A percentile compares a stretch with the other conserved stretches of the same genome.
Evolutionary conservation across 2,888 invertebrate species (phyloP).

Genomic region (Gastrophysa polygoni): DNA sequence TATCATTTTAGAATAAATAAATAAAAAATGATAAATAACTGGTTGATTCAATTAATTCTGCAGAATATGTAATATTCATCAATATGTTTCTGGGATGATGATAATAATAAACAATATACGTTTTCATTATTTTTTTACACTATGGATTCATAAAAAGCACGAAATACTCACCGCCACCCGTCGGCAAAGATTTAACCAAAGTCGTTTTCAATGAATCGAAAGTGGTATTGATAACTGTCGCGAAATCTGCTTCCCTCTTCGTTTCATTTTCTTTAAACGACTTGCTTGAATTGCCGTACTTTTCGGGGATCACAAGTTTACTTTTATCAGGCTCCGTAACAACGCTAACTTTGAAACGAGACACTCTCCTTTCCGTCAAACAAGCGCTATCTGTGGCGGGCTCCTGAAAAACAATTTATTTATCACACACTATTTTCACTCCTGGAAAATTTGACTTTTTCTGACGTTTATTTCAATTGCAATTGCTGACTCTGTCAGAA

Average conservation of each 20-base stretch:
- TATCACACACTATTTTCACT: neutral
- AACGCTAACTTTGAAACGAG: conserved; percentile 62
- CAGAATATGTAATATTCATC: no score
- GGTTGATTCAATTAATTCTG: no score
- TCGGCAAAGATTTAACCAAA: conserved; percentile 45
- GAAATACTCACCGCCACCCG: conserved; percentile 42
- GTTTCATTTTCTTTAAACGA: conserved; percentile 28
- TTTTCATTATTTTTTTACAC: no score
- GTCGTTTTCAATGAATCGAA: conserved; percentile 52
- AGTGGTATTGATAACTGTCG: conserved; percentile 53
- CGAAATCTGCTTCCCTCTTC: conserved; percentile 45
- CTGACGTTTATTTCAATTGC: no score
- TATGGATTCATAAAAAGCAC: no score
- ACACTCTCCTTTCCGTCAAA: conserved; percentile 54
- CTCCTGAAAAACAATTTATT: conserved; percentile 11
- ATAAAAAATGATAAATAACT: no score
- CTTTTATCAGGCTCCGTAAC: conserved; percentile 58
- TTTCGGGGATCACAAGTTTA: conserved; percentile 44
- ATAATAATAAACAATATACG: no score
- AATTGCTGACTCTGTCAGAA: no score
- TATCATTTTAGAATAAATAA: no score
- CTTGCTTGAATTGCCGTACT: conserved; percentile 19
- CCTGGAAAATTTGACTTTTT: no score
- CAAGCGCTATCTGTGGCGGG: conserved; percentile 11
- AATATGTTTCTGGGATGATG: no score